Evolutionary conservation across 1,140 invertebrate genomes (phyloP), one percentile per base, ranked within the genome.

Genomic region (Pogonognathellus flavescens): DNA sequence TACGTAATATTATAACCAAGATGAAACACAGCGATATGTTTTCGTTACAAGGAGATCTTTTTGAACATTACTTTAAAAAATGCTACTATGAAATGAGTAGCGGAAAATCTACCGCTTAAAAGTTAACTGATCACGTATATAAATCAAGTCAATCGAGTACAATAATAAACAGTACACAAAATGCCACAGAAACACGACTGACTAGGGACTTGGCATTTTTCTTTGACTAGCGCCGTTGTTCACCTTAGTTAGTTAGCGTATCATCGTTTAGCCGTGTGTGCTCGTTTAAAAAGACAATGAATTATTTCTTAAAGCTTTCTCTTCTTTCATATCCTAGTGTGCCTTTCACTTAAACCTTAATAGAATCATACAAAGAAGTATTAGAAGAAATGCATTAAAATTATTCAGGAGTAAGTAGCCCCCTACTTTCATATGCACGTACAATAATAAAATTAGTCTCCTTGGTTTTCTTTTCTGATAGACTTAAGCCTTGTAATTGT

Each of bases 21-120:
- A 76, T 76, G 31, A 76, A 76, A 76, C 70, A 76, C 70, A 76
- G 70, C 70, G 70, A 76, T 76, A 76, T 76, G 70, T 76, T 76
- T 76, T 76, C 31, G 70, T 76, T 76, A 50, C 70, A 76, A 49
- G 70, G 70, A 76, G 70, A 76, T 76, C 70, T 31, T 49, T 76
- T 66, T 66, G 62, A 66, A 66, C 31, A 41, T 66, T 20, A 66
- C 62, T 66, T 76, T 76, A 76, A 76, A 76, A 76, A 76, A 76
- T 41, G 70, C 70, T 49, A 50, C 70, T 76, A 16, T 76, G 13
- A 76, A 50, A 76, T 50, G 41, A 76, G 70, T 76, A 76, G 70
- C 70, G 25, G 25, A 76, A 41, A 50, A 31, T 49, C 31, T 50
- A 50, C 31, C 49, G 49, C 31, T 76, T 76, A 76, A 76, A 25